A percentile compares a stretch with the other conserved stretches of the same genome.
Conservation (phyloP, 2,888 invertebrate genomes). For the Cheilosia variabilis region DNA sequence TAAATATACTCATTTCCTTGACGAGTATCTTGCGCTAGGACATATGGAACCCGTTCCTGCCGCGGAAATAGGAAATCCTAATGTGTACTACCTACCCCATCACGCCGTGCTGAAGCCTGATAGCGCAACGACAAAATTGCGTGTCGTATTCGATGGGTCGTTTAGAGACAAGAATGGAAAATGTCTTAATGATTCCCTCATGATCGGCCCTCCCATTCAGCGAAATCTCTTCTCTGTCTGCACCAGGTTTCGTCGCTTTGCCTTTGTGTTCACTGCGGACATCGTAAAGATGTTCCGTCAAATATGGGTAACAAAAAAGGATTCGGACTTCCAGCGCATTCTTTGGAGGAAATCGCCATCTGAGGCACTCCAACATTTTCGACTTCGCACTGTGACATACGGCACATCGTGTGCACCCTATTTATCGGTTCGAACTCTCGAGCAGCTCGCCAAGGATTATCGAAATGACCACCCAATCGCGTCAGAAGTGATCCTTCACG, state of each 20-base stretch:
- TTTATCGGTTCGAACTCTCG: neutral
- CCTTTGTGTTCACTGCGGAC: slow-evolving; percentile 19
- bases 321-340: slow-evolving; percentile 1
- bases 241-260: slow-evolving; percentile 15
- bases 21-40: slow-evolving; percentile 19
- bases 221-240: slow-evolving; percentile 14
- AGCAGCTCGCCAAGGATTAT: slow-evolving; percentile 13
- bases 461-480: slow-evolving; percentile 6
- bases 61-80: slow-evolving; percentile 9
- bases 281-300: slow-evolving; percentile 29
- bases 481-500: neutral
- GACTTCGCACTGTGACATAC: slow-evolving; percentile 1
- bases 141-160: too few species aligned
- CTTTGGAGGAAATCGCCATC: slow-evolving; percentile 17
- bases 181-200: slow-evolving; percentile 17
- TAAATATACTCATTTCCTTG: slow-evolving; percentile 4
- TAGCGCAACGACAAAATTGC: neutral
- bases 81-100: slow-evolving; percentile 20
- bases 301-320: slow-evolving; percentile 13
- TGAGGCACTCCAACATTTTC: neutral
- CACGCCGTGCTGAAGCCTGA: slow-evolving; percentile 9
- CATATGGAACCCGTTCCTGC: slow-evolving; percentile 18
- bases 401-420: too few species aligned
- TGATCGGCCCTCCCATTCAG: slow-evolving; percentile 22
- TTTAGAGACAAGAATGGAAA: slow-evolving; percentile 5